Evolutionary conservation across 2,888 invertebrate genomes (phyloP).

Genomic region (Cephus nigrinus): DNA sequence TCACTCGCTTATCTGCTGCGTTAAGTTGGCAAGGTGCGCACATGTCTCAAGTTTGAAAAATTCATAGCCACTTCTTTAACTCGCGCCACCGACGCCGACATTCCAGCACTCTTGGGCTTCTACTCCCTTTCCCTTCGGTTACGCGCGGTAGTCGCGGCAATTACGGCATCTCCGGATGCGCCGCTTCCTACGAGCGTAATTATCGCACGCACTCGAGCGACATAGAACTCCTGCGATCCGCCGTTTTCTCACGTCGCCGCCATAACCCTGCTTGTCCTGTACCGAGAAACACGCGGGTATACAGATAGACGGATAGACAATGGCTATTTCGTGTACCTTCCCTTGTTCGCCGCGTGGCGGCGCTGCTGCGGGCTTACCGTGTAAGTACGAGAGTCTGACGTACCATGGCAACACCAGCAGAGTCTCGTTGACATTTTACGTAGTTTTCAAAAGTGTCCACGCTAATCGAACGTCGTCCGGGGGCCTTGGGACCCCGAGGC

Average conservation of each 20-base stretch:
- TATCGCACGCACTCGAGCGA: conserved; percentile 27
- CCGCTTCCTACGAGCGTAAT: conserved; percentile 36
- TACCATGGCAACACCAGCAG: background rate
- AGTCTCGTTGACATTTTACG: background rate
- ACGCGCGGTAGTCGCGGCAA: conserved; percentile 1
- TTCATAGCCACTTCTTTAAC: background rate
- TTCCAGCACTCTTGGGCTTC: background rate
- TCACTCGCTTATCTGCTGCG: background rate
- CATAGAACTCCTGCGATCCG: conserved; percentile 15
- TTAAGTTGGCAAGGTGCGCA: background rate
- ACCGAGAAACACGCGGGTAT: background rate
- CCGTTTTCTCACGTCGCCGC: background rate
- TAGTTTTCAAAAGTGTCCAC: background rate
- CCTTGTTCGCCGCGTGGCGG: background rate
- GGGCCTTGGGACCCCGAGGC: background rate
- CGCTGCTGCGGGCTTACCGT: background rate
- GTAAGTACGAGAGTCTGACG: background rate
- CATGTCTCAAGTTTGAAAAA: background rate
- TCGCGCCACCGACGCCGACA: background rate
- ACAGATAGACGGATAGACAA: background rate
- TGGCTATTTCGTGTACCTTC: background rate
- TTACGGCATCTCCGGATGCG: conserved; percentile 27
- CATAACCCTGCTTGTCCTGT: background rate
- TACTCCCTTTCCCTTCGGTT: background rate
- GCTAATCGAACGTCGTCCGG: background rate